These are phyloP conservation scores for Paragorgia papillata DNA, from an alignment of 92 coral and sea anemone species.

Conservation along the genomic window DNA sequence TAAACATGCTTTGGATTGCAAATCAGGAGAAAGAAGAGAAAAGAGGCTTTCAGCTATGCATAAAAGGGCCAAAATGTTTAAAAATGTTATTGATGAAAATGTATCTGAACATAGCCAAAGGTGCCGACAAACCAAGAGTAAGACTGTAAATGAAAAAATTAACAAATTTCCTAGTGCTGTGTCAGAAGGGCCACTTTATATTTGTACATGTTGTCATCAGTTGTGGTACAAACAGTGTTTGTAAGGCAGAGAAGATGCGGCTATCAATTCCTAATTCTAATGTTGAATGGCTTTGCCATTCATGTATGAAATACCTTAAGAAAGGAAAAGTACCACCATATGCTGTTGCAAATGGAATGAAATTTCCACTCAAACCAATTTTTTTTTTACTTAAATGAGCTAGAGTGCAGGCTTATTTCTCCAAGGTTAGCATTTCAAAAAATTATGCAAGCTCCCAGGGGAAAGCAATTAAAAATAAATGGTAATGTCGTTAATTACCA, in stretches of 20 bases:
- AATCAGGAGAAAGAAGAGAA: background rate
- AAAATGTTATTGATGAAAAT: too few relatives aligned
- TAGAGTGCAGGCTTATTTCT: slow-evolving; percentile 19
- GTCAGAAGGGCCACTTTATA: slow-evolving; percentile 61
- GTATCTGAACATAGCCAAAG: too few relatives aligned
- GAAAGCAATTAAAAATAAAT: slow-evolving; percentile 49
- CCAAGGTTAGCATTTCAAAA: slow-evolving; percentile 49
- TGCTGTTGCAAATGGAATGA: slow-evolving; percentile 58
- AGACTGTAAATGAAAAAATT: background rate
- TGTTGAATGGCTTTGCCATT: slow-evolving; percentile 56
- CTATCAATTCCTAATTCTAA: slow-evolving; percentile 34
- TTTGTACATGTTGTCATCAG: slow-evolving; percentile 68
- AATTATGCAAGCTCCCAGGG: too few relatives aligned
- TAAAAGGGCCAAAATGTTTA: background rate
- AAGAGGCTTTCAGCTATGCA: background rate
- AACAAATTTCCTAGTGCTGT: slow-evolving; percentile 59
- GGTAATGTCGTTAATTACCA: slow-evolving; percentile 55
- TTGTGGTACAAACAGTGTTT: slow-evolving; percentile 65
- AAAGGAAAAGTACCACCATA: slow-evolving; percentile 53
- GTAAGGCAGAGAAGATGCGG: slow-evolving; percentile 44
- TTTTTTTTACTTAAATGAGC: slow-evolving; percentile 24
- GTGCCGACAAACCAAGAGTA: too few relatives aligned
- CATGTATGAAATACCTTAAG: slow-evolving; percentile 49
- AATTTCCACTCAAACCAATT: slow-evolving; percentile 50
- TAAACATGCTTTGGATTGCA: background rate